A percentile compares a stretch with the other conserved stretches of the same genome.
Evolutionary conservation across 2,797 vertebrate genomes (phyloP).

Genomic region (Danio albolineatus): DNA sequence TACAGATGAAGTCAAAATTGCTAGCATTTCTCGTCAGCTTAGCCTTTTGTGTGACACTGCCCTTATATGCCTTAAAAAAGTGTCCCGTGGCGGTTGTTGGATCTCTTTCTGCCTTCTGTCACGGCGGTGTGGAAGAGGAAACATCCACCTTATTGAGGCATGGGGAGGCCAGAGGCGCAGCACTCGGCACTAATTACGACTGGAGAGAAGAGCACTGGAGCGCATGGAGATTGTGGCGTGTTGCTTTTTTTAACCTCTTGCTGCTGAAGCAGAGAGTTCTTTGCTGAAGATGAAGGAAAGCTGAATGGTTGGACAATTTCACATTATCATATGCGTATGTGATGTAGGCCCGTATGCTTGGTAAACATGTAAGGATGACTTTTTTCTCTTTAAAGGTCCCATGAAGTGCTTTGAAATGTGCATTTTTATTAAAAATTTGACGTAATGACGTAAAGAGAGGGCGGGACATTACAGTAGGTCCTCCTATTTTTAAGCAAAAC

Average conservation of each 20-base stretch:
- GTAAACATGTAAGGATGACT: neutral
- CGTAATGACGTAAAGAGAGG: too few relatives aligned
- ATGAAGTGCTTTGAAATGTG: too few relatives aligned
- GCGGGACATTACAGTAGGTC: too few relatives aligned
- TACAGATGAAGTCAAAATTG: too few relatives aligned
- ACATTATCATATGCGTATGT: neutral
- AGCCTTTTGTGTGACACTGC: conserved; percentile 1
- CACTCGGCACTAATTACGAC: conserved; percentile 34
- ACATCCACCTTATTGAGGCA: conserved; percentile 13
- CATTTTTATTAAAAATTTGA: too few relatives aligned
- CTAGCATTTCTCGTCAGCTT: too few relatives aligned
- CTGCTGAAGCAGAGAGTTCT: conserved; percentile 28
- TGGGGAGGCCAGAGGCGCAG: neutral
- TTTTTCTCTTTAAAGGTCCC: neutral
- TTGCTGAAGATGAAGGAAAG: too few relatives aligned
- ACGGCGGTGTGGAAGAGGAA: conserved; percentile 13
- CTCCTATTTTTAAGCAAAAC: too few relatives aligned
- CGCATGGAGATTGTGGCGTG: conserved; percentile 4
- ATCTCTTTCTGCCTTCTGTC: neutral
- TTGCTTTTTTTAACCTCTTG: conserved; percentile 43
- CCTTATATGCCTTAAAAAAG: conserved; percentile 14
- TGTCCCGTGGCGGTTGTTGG: neutral
- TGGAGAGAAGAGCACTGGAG: conserved; percentile 26
- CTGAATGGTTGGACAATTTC: conserved; percentile 1
- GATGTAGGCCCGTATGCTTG: neutral